Evolutionary conservation across 1,140 invertebrate species (phyloP), one percentile per base, ranked within the genome.

Genomic region (Tyrophagus putrescentiae): DNA sequence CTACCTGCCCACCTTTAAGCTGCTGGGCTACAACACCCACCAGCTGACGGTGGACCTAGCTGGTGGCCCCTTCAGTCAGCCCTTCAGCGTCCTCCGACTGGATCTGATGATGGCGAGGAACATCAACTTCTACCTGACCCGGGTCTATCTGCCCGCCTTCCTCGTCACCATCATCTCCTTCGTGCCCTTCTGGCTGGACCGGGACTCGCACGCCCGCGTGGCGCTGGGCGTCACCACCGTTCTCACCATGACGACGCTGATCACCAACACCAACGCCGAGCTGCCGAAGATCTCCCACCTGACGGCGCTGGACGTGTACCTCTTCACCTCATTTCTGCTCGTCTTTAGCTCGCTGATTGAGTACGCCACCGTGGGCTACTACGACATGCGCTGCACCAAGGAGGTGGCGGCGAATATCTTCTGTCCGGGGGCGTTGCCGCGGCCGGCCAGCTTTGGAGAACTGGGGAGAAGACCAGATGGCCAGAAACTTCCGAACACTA

Each of bases 281-380:
- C 68, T 71, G 65, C 71, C 70, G 11, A 71, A 71, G 65, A 71
- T 71, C 9, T 64, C 61, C 29, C 72, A 71, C 58, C 64, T 71
- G 41, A 71, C 72, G 58, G 70, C 70, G 44, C 48, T 71, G n/a
- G 70, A 71, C 58, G 67, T 70, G 16, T 70, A 70, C 60, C 60
- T 71, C 7, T 69, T 69, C 18, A 65, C 68, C 16, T 72, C 69
- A 57, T 71, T 71, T 52, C 67, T 72, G 27, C 69, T 71, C 33
- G 68, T 69, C 69, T 65, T 67, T 32, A 29, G 66, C 7, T 66
- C 66, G 7, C 54, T 67, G 28, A 62, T 67, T 34, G 66, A 67
- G 56, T 67, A 65, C 45, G 66, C 66, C 0, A 60, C 42, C 33
- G 66, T 67, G 32, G 66, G 65, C 13, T 67, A 66, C 44, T 65